Base-by-base conservation (phyloP, 2,888 invertebrate species). In the Epistrophella euchroma region DNA sequence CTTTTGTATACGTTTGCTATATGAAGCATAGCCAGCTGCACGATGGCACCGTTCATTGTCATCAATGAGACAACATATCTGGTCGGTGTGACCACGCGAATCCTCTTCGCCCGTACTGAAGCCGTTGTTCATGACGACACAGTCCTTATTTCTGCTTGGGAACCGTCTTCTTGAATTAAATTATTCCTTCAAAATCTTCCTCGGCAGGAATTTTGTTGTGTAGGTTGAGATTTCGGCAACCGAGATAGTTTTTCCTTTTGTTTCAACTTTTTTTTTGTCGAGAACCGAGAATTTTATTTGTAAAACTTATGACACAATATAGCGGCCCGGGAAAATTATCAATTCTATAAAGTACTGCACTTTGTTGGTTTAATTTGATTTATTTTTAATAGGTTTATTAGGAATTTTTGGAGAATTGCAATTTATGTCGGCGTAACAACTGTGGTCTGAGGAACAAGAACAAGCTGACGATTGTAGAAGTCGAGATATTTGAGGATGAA, bases 1-100 rank as follows among this genome's bases (percentile, higher is more conserved):
- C 93, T 98, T 98, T 93, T 98, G 98, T 90, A 99, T 98, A 89
- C 98, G 95, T 92, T 99, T 98, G 93, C 97, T 98, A 93, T 98
- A 99, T 58, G 98, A 97, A 89, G 99, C 99, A 94, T 92, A 91
- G 19, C 92, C 92, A 66, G 92, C 98, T 76, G 96, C 95, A 91
- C 97, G 95, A 88, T 95, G 94, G 93, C 98, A 99, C 88, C 97
- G 94, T 89, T 96, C 96, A 88, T 96, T 95, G 92, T 97, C 97
- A 92, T 97, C 97, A 90, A 98, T 95, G 89, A 98, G 94, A 93
- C 98, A 98, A 93, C 98, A 98, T 90, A 96, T 96, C 93, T 97
- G 97, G 91, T 97, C 97, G 81, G 96, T 95, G 90, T 97, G 96
- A 88, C 97, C 97, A 90, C 97, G 94, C 83, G 97, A 97, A 94